Evolutionary conservation across 2,797 vertebrate genomes (phyloP).

Genomic region (Sardinella longiceps): DNA sequence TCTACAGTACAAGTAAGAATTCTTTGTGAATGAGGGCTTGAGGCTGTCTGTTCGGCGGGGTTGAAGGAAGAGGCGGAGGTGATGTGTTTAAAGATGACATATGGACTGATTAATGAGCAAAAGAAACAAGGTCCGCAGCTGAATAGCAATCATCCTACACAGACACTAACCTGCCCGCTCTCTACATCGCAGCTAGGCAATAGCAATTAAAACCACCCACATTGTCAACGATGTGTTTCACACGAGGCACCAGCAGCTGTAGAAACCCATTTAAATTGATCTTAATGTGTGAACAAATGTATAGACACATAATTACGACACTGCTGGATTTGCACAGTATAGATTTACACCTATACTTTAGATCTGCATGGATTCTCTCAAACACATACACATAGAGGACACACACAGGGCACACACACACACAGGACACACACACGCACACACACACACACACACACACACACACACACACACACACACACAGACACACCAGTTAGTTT

Average conservation of each 20-base stretch:
- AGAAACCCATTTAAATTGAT: neutral
- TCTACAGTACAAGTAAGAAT: neutral
- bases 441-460: neutral
- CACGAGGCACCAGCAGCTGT: neutral
- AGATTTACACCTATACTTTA: neutral
- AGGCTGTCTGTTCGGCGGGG: neutral
- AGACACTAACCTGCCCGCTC: slow-evolving; percentile 23
- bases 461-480: no score
- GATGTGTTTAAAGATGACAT: neutral
- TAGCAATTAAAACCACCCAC: slow-evolving; percentile 35
- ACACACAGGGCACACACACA: neutral
- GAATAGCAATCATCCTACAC: slow-evolving; percentile 28
- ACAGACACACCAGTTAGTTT: no score
- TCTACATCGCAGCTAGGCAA: neutral
- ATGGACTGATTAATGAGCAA: neutral
- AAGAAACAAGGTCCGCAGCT: neutral
- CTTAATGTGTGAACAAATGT: neutral
- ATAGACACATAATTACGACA: neutral
- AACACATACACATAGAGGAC: neutral
- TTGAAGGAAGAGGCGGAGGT: neutral
- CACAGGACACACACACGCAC: no score
- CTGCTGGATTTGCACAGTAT: neutral
- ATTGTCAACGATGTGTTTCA: neutral
- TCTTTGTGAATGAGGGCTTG: neutral
- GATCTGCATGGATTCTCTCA: neutral